A percentile compares a stretch with the other conserved stretches of the same genome.
Evolutionary conservation across 2,888 invertebrate species (phyloP).

Genomic region (Rhagonycha fulva): DNA sequence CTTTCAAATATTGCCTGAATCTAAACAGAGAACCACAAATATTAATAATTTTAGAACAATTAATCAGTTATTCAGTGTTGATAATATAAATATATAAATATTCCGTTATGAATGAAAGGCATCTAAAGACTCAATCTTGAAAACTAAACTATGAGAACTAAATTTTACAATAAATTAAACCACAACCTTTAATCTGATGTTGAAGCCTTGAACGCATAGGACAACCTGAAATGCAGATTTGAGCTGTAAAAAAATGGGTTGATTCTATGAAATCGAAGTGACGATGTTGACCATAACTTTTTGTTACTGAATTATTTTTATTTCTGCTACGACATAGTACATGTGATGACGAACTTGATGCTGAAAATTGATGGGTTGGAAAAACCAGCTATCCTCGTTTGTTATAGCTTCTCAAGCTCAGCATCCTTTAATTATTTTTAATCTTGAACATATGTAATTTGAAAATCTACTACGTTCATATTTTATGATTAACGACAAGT

Average conservation of each 20-base stretch:
- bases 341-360: not conserved
- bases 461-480: not conserved
- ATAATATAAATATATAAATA: too few species aligned
- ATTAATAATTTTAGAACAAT: too few species aligned
- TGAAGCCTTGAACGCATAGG: not conserved
- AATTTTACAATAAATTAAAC: not conserved
- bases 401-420: not conserved
- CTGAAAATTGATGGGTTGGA: not conserved
- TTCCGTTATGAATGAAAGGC: too few species aligned
- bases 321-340: not conserved
- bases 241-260: not conserved
- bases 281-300: not conserved
- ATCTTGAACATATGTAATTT: not conserved
- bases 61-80: too few species aligned
- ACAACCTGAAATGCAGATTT: not conserved
- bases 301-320: not conserved
- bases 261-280: not conserved
- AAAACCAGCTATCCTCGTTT: not conserved
- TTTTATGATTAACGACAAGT: not conserved
- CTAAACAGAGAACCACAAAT: too few species aligned
- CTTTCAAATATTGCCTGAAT: not conserved
- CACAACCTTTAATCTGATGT: not conserved
- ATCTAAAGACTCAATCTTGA: too few species aligned
- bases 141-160: too few species aligned
- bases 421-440: not conserved